Base-by-base conservation (phyloP, 2,888 invertebrate genomes). In the Mythimna ferrago region DNA sequence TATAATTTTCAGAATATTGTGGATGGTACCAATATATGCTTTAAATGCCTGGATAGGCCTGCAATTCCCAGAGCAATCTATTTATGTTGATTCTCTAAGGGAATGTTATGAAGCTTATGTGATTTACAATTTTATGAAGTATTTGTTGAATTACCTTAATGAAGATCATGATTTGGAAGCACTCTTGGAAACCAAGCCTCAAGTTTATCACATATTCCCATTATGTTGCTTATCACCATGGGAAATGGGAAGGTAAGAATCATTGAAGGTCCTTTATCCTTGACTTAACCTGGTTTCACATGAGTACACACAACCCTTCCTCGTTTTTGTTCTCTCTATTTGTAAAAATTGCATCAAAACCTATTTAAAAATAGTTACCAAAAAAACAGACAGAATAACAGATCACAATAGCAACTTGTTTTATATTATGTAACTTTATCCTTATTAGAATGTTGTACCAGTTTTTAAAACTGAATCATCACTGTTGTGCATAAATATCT, bases 31-130 rank as follows among this genome's bases (percentile, higher is more conserved):
- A 78, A 99, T 99, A 88, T 99, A 99, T 97, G 99, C 99, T 57
- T 94, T 98, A 11, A 99, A 99, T 97, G 99, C 99, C 83, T 99
- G 98, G 98, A 97, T 99, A 86, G 99, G 99, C 4, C 95, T 99
- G 78, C 97, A 98, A 67, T 99, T 98, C 92, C 99, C 99, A 0
- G 97, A 98, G 84, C 97, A 98, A 87, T 98, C 99, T 57, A 99
- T 99, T 84, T 99, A 99, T 92, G 97, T 99, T 89, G 99, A 99
- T 93, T 98, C 99, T 86, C 93, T 98, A 67, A 97, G 99, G 92
- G 99, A 99, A 96, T 99, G 99, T 92, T 99, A 99, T 91, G 99
- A 99, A 95, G 99, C 99, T 1, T 99, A 99, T 96, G 99, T 99
- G 4, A 99, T 99, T 89, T 99, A 99, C 93, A 99, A 99, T 96